Percentiles rank a stretch among this genome's conserved stretches.
Conservation (phyloP, 1,140 invertebrate species). For the Atta colombica region DNA sequence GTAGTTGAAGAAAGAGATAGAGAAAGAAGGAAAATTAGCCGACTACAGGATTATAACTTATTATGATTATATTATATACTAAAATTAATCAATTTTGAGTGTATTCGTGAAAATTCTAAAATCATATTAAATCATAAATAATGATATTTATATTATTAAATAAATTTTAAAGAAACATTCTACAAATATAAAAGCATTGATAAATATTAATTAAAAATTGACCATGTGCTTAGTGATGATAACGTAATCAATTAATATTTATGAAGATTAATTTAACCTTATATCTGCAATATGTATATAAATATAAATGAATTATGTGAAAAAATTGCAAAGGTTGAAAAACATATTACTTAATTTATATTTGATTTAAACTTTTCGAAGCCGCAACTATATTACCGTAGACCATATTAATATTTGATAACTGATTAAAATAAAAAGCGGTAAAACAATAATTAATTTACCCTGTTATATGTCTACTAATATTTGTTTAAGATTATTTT, state of each 20-base stretch:
- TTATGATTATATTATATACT: neutral
- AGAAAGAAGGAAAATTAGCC: conserved; percentile 12
- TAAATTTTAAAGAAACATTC: neutral
- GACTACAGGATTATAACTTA: neutral
- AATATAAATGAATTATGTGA: neutral
- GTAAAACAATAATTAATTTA: conserved; percentile 27
- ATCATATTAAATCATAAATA: neutral
- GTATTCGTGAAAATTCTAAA: neutral
- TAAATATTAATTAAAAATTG: neutral
- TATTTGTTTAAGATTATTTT: neutral
- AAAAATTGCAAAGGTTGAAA: neutral
- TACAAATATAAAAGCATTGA: neutral
- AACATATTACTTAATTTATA: neutral
- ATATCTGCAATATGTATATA: neutral
- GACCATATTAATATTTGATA: neutral
- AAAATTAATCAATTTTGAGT: neutral
- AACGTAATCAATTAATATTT: neutral
- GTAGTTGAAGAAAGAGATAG: conserved; percentile 17
- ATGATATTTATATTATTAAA: neutral
- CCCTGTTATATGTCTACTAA: neutral
- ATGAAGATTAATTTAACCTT: conserved; percentile 3
- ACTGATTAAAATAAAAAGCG: neutral
- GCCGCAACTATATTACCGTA: no score
- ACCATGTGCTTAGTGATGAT: neutral
- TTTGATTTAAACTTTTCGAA: neutral